These are phyloP conservation scores for Deroplatys truncata DNA, from an alignment of 2,888 invertebrate genomes.

Conservation along the genomic window DNA sequence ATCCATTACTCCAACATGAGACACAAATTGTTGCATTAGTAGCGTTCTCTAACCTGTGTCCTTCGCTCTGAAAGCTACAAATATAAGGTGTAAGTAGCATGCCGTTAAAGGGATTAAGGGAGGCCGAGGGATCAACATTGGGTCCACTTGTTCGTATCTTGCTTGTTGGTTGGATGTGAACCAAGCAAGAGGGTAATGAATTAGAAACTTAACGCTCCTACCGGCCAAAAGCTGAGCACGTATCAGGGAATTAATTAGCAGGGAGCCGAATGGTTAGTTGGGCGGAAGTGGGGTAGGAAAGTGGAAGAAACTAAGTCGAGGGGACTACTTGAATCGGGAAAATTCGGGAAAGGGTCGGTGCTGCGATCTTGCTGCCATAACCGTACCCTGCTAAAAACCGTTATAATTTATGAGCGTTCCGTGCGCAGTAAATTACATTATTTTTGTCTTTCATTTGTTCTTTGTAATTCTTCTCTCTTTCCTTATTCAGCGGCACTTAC, in stretches of 20 bases:
- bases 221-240: background rate
- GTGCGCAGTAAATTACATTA: background rate
- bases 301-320: background rate
- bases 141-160: background rate
- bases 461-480: background rate
- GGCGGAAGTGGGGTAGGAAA: background rate
- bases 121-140: too few species aligned
- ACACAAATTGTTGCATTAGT: too few species aligned
- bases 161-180: background rate
- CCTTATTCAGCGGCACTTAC: background rate
- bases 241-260: background rate
- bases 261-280: background rate
- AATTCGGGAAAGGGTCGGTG: background rate
- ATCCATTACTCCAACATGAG: too few species aligned
- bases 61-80: too few species aligned
- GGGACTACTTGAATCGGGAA: background rate
- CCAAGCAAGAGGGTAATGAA: background rate
- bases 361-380: background rate
- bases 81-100: too few species aligned
- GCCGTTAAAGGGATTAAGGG: too few species aligned
- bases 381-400: background rate
- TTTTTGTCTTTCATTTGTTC: background rate
- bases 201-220: background rate
- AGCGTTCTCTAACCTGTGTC: too few species aligned
- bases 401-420: background rate